These are phyloP conservation scores for Megalops atlanticus DNA, from an alignment of 2,113 vertebrate species.

Conservation along the genomic window DNA sequence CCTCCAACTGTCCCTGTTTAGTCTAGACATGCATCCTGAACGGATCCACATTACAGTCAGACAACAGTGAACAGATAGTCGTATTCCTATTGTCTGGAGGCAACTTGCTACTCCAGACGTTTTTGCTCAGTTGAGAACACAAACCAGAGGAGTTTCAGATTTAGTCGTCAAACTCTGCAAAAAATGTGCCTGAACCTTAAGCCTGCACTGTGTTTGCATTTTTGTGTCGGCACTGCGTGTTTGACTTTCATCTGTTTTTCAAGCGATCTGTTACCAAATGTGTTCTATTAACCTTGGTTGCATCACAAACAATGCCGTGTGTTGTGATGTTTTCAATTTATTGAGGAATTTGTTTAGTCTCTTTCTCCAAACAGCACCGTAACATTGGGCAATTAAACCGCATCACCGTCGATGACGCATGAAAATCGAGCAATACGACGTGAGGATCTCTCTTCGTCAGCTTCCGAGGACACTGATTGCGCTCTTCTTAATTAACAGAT, in stretches of 20 bases:
- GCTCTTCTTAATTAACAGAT: conserved; percentile 66
- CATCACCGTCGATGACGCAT: neutral
- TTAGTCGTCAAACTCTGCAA: too few relatives aligned
- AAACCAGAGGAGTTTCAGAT: neutral
- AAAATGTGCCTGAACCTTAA: neutral
- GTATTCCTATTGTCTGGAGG: neutral
- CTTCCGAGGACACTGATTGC: neutral
- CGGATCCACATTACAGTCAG: conserved; percentile 37
- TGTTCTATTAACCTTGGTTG: neutral
- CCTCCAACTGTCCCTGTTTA: conserved; percentile 55
- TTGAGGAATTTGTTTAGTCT: neutral
- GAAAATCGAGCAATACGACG: neutral
- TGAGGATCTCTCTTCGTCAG: neutral
- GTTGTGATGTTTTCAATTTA: neutral
- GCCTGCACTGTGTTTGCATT: too few relatives aligned
- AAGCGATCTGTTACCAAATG: neutral
- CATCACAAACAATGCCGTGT: neutral
- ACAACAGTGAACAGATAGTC: neutral
- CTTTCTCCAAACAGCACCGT: neutral
- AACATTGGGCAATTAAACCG: neutral
- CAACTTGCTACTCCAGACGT: neutral
- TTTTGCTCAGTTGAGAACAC: neutral
- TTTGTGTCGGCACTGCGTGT: neutral
- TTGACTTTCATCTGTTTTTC: neutral
- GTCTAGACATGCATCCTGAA: conserved; percentile 62